Evolutionary conservation across 2,888 invertebrate species (phyloP).

Genomic region (Exocentrus adspersus): DNA sequence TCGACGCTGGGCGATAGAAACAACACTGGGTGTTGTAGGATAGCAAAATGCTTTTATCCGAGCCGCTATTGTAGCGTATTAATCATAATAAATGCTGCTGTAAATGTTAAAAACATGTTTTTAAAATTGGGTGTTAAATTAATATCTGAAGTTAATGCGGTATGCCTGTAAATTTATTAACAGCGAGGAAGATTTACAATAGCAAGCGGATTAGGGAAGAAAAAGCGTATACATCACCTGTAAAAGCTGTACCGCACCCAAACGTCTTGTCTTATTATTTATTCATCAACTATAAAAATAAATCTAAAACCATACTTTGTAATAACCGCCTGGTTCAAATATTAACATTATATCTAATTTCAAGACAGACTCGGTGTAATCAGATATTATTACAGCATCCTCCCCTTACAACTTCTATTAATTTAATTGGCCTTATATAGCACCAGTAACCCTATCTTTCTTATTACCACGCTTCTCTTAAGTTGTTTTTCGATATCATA

Average conservation of each 20-base stretch:
- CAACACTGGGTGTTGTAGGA: conserved; percentile 6
- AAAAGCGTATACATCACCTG: no score
- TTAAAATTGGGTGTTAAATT: conserved; percentile 2
- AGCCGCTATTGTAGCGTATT: conserved; percentile 6
- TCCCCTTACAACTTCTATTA: background rate
- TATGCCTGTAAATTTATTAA: background rate
- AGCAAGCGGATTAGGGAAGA: no score
- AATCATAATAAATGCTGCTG: conserved; percentile 7
- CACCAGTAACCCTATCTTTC: background rate
- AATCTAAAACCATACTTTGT: background rate
- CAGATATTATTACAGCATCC: background rate
- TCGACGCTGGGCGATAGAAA: background rate
- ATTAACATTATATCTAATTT: background rate
- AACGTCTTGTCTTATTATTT: no score
- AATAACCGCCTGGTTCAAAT: background rate
- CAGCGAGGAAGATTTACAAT: no score
- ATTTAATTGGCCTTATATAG: conserved; percentile 3
- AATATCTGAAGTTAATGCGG: background rate
- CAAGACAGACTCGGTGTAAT: background rate
- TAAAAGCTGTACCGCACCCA: no score
- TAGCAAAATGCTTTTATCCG: conserved; percentile 18
- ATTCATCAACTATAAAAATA: no score
- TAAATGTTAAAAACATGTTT: conserved; percentile 12
- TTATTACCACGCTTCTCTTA: background rate
- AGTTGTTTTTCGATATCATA: background rate